A percentile compares a stretch with the other conserved stretches of the same genome.
These are phyloP conservation scores for Cylindroiulus punctatus DNA, from an alignment of 2,888 invertebrate genomes.

Conservation along the genomic window DNA sequence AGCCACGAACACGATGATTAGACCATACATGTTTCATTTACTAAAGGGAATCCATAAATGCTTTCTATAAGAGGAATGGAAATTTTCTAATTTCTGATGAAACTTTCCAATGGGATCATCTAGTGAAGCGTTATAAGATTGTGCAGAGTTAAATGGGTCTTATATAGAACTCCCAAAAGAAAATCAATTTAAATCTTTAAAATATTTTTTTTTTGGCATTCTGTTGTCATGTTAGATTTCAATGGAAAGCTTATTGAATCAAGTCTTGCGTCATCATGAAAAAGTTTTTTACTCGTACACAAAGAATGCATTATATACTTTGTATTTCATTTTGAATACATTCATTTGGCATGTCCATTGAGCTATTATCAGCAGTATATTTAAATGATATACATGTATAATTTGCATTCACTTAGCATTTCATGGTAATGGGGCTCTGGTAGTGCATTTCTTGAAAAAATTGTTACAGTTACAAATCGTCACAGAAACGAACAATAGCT, in stretches of 20 bases:
- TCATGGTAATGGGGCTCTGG: neutral
- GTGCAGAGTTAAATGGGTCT: neutral
- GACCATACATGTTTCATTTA: neutral
- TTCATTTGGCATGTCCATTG: neutral
- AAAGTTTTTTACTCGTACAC: neutral
- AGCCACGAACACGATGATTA: neutral
- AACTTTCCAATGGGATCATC: neutral
- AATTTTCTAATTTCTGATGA: neutral
- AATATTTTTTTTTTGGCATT: neutral
- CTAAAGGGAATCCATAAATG: neutral
- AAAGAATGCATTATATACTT: neutral
- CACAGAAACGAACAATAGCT: neutral
- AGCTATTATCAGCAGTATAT: neutral
- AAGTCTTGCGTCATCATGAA: neutral
- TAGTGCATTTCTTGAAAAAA: neutral
- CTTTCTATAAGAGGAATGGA: neutral
- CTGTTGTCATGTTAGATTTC: neutral
- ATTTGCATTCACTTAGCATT: neutral
- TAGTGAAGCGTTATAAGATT: neutral
- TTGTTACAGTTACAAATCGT: neutral
- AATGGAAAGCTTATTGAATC: neutral
- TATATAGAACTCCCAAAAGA: neutral
- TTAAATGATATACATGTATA: too few species aligned
- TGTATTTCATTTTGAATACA: neutral
- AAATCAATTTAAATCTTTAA: conserved; percentile 6